These are phyloP conservation scores for Drosophila tropicalis DNA, from an alignment of 1,140 invertebrate genomes.

Conservation along the genomic window DNA sequence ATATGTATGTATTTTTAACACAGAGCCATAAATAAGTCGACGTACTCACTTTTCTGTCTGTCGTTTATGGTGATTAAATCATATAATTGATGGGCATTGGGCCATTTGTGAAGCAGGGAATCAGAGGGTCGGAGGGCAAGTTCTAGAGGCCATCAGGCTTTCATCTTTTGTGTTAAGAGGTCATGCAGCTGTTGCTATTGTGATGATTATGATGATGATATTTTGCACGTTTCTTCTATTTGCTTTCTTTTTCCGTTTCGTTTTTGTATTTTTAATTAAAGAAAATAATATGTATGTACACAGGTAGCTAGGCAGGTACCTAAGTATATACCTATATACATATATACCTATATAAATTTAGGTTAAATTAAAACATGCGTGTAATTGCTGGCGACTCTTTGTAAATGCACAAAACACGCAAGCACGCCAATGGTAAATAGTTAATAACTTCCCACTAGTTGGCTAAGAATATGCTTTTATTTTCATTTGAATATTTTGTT, in stretches of 20 bases:
- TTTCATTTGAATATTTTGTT: neutral
- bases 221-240: constrained; percentile 24
- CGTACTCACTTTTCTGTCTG: constrained; percentile 57
- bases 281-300: neutral
- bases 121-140: neutral
- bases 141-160: constrained; percentile 2
- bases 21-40: constrained; percentile 8
- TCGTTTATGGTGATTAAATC: constrained; percentile 45
- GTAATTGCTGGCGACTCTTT: constrained; percentile 10
- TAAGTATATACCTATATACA: neutral
- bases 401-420: constrained; percentile 9
- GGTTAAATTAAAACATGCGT: constrained; percentile 3
- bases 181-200: constrained; percentile 14
- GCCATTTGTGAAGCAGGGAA: neutral
- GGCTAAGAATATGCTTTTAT: neutral
- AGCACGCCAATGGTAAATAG: constrained; percentile 6
- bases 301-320: no score
- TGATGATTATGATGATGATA: constrained; percentile 15
- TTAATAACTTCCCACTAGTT: constrained; percentile 4
- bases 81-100: constrained; percentile 48
- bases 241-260: neutral
- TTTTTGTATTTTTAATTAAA: neutral
- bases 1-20: neutral
- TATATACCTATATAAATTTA: neutral
- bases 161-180: constrained; percentile 24